Evolutionary conservation across 2,797 vertebrate species (phyloP), one percentile per base, ranked within the genome.

Genomic region (Loris lydekkerianus): DNA sequence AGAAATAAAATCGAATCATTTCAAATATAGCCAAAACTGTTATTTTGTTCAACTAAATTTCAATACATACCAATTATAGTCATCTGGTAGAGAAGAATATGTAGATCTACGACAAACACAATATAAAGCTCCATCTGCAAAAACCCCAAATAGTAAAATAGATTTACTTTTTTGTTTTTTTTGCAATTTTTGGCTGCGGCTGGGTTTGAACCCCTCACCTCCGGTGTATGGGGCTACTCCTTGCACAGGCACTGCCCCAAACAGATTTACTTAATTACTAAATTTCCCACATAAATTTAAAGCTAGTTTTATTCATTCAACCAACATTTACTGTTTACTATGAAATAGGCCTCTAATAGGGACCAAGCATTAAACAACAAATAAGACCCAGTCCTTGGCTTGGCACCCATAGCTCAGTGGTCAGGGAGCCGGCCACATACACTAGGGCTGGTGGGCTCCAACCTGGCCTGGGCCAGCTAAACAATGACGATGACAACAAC

Each of bases 51-150:
- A 84, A 86, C 0, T 93, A 65, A 0, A 0, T 93, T 96, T 96
- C 93, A 86, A 87, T 97, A 97, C 98, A 56, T 98, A 99, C 99
- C 99, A 99, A 2, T 99, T 99, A 96, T 99, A 99, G 95, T 99
- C 98, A 95, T 99, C 98, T 90, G 99, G 98, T 92, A 99, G 98
- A 97, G 98, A n/a, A 0, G 98, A 98, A 91, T 98, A 98, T 0
- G 98, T 98, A 31, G 99, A 98, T 94, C 98, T 98, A 83, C 1
- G 78, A 89, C 97, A 96, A 97, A 91, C 69, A 91, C 0, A 92
- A 96, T 60, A 90, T 34, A 97, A 40, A 46, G 91, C 84, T 97
- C 97, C 97, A 49, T 34, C 98, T 99, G 97, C 10, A 97, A 96
- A 96, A 96, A 80, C 11, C 73, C 73, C 20, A 92, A 86, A 85